Percentiles rank a stretch among this genome's conserved stretches.
phyloP scores from a whole-genome alignment of 2,888 invertebrate genomes.

The Stenolophus ochropezus region DNA sequence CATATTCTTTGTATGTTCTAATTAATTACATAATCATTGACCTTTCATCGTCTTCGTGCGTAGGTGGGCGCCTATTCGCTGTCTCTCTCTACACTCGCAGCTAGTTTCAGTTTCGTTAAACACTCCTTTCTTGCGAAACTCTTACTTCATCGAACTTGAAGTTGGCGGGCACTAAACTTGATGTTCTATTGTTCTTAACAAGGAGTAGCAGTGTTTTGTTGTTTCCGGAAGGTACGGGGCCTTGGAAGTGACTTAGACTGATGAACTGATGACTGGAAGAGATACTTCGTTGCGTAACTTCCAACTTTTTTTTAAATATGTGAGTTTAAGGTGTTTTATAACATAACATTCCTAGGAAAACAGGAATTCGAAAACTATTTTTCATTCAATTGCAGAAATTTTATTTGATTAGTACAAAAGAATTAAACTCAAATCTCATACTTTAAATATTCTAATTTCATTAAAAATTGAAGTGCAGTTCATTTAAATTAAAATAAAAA shows the following conservation, averaged over 20 bases:
- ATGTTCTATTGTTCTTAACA: constrained; percentile 18
- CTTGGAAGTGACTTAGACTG: background rate
- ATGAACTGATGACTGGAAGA: background rate
- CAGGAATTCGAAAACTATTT: too few relatives aligned
- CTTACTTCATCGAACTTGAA: constrained; percentile 18
- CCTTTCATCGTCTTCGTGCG: constrained; percentile 14
- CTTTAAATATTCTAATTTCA: too few relatives aligned
- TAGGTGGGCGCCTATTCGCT: constrained; percentile 9
- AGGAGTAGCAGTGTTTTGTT: constrained; percentile 24
- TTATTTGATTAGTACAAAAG: too few relatives aligned
- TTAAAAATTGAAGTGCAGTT: too few relatives aligned
- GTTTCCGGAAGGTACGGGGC: constrained; percentile 1
- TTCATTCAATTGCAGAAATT: too few relatives aligned
- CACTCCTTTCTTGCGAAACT: constrained; percentile 16
- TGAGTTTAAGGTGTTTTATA: too few relatives aligned
- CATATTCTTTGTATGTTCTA: background rate
- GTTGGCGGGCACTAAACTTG: background rate
- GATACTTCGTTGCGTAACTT: too few relatives aligned
- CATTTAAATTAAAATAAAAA: too few relatives aligned
- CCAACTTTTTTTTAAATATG: too few relatives aligned
- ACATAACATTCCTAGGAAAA: too few relatives aligned
- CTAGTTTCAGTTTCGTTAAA: constrained; percentile 26
- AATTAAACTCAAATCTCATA: too few relatives aligned
- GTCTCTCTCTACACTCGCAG: background rate
- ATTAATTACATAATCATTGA: constrained; percentile 15